A percentile compares a stretch with the other conserved stretches of the same genome.
Evolutionary conservation across 2,113 vertebrate genomes (phyloP).

Genomic region (Archocentrus centrarchus): DNA sequence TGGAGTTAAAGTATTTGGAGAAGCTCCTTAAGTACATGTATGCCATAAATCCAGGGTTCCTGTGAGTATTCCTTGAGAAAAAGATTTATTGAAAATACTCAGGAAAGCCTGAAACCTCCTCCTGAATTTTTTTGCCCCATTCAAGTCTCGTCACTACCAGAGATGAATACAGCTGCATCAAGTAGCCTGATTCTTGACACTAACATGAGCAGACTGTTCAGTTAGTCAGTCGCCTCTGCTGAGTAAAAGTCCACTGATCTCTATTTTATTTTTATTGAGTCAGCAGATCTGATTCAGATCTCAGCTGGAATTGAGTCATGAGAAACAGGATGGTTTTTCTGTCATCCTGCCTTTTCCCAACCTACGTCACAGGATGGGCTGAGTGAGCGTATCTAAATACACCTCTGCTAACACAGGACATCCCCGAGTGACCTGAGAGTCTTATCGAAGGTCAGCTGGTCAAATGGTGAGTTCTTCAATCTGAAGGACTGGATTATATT

Average conservation of each 20-base stretch:
- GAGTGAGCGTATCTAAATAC: conserved; percentile 66
- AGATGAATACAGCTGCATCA: neutral
- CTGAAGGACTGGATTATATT: conserved; percentile 41
- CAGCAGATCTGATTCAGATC: conserved; percentile 32
- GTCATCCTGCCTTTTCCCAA: conserved; percentile 61
- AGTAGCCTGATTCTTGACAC: neutral
- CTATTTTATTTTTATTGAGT: neutral
- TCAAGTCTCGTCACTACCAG: neutral
- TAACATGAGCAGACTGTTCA: neutral
- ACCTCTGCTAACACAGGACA: conserved; percentile 55
- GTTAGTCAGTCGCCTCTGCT: fast-evolving
- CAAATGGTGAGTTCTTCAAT: conserved; percentile 21
- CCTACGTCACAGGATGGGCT: conserved; percentile 71
- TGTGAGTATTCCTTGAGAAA: neutral
- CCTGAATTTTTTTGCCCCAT: neutral
- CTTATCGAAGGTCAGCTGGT: conserved; percentile 57
- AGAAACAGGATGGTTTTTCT: conserved; percentile 51
- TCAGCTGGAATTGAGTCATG: conserved; percentile 59
- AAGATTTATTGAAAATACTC: neutral
- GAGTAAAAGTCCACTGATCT: neutral
- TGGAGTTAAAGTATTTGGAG: neutral
- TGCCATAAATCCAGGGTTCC: neutral
- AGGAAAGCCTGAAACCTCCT: neutral
- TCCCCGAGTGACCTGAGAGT: conserved; percentile 56
- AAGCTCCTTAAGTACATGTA: neutral